These are phyloP conservation scores for Drosophila villosipedis DNA, from an alignment of 2,888 invertebrate genomes.

Conservation along the genomic window DNA sequence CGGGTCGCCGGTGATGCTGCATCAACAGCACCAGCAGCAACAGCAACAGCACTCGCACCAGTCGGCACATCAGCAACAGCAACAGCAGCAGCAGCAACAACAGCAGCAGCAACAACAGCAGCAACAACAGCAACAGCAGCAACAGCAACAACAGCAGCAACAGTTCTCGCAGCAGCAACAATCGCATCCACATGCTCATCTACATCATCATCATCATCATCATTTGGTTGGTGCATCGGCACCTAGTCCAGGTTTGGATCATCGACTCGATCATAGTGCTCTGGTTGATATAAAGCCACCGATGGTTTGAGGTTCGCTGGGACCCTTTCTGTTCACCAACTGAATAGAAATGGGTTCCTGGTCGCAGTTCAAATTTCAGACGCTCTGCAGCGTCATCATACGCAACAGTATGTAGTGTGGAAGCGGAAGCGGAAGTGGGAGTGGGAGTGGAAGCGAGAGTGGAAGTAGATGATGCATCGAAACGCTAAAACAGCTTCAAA, in stretches of 20 bases:
- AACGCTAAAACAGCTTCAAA: not conserved
- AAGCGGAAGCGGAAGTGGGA: not conserved
- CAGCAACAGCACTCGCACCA: slow-evolving; percentile 78
- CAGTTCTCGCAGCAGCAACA: slow-evolving; percentile 76
- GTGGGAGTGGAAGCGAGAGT: not conserved
- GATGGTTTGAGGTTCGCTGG: slow-evolving; percentile 88
- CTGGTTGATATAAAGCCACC: slow-evolving; percentile 90
- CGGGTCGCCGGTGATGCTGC: slow-evolving; percentile 84
- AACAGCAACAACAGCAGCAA: slow-evolving; percentile 44
- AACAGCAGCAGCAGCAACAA: slow-evolving; percentile 65
- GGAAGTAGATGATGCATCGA: slow-evolving; percentile 4
- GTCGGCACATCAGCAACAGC: slow-evolving; percentile 70
- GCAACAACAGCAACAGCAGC: slow-evolving; percentile 49
- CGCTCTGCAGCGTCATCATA: slow-evolving; percentile 18
- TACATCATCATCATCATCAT: slow-evolving; percentile 83
- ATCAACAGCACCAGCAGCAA: slow-evolving; percentile 83
- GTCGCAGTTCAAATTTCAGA: slow-evolving; percentile 13
- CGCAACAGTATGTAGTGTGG: slow-evolving; percentile 7
- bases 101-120: slow-evolving; percentile 65
- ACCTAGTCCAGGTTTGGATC: slow-evolving; percentile 87
- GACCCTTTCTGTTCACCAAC: slow-evolving; percentile 87
- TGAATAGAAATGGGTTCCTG: slow-evolving; percentile 72
- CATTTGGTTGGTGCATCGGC: slow-evolving; percentile 84
- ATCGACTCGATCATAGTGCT: slow-evolving; percentile 85
- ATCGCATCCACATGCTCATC: slow-evolving; percentile 77